Base-by-base conservation (phyloP, 2,797 vertebrate genomes). In the Fistularia commersonii region DNA sequence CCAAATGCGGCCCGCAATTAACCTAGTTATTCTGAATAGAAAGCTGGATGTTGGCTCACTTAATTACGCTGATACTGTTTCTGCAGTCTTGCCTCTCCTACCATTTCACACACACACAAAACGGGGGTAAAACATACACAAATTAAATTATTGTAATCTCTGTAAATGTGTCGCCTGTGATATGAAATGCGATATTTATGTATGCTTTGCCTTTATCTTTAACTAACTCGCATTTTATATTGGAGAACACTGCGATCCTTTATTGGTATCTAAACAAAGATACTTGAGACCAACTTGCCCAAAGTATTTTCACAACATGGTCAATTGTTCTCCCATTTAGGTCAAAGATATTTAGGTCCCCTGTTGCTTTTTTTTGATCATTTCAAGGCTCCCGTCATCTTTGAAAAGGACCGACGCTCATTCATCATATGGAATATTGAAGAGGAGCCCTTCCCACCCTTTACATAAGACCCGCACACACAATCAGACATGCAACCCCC, bases 351-450 rank as follows among this genome's bases (percentile, higher is more conserved):
- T 23, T 23, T 23, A 40, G 39, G 45, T 61, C 13, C 51, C 46
- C 43, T 69, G 52, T 64, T 66, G 57, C 57, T 64, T 54, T 60
- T 61, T 68, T 53, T 52, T 15, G n/a, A 4, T 23, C 23, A 1
- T 51, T 69, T 70, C 40, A 57, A 53, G 49, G 48, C 68, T 49
- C 82, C 57, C 83, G 53, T 81, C 80, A 70, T 72, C 54, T 37
- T 1, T 83, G 73, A 87, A 82, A 81, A 69, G 79, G 61, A 43
- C 69, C 13, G 51, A 61, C 50, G 80, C 77, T 81, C 70, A 61
- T 87, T 88, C 73, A 85, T 90, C 80, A 81, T 84, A 84, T 81
- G 56, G 82, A 84, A 85, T 84, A 82, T 82, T 84, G 59, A 82
- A 72, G 38, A 49, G 76, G 64, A 60, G 61, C 63, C 41, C 59